Base-by-base conservation (phyloP, 2,888 invertebrate species). In the Nipponacmea schrenckii region DNA sequence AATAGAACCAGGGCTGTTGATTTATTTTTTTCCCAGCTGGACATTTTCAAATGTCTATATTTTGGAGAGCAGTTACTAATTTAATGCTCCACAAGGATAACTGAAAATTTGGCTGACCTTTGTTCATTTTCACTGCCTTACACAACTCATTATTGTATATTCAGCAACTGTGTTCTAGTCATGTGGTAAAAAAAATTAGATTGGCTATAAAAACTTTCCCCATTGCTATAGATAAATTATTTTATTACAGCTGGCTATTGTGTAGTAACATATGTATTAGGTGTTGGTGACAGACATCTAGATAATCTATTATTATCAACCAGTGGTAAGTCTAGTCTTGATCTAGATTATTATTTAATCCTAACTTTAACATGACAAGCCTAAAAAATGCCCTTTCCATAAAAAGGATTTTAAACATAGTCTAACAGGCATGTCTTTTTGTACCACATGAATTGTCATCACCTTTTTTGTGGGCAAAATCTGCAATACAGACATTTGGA, bases 241-340 rank as follows among this genome's bases (percentile, higher is more conserved):
- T 39, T 56, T 63, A 39, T 89, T 88, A 62, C 84, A 92, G 93
- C 98, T 62, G 98, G 98, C 0, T 99, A 99, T 89, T 98, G 97
- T 89, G 96, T 99, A 50, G 97, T 99, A 70, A 99, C 98, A 0
- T 99, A 99, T 90, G 90, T 99, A 50, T 91, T 99, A 68, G 98
- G 98, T 39, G 97, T 99, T 0, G 98, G 98, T 7, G 98, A 98
- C 90, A 92, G 98, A 7, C 99, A 99, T 91, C 91, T 98, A 79
- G 98, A 99, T 90, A 99, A 99, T 91, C 90, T 99, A 63, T 92
- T 99, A 63, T 91, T 99, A 3, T 97, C 98, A 7, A 93, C 93
- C 56, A 92, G 93, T 69, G 98, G 98, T 48, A 80, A 71, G 73
- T 48, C 17, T 65, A 15, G 10, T 44, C 50, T 63, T n/a, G 0